These are phyloP conservation scores for Dipodomys merriami DNA, from an alignment of 2,113 vertebrate genomes.

Conservation along the genomic window DNA sequence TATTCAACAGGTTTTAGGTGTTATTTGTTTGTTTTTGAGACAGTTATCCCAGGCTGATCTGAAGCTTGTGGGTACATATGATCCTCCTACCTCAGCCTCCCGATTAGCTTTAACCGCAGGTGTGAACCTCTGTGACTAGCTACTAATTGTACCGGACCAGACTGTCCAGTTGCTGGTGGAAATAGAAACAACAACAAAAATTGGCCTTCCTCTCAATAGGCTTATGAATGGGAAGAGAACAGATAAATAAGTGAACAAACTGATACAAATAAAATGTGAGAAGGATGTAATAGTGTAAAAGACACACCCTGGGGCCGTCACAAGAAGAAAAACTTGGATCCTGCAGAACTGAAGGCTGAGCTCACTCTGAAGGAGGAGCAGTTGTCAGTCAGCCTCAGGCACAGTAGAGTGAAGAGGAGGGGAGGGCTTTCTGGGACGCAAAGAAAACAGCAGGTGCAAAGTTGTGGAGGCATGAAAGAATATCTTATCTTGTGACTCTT, in stretches of 20 bases:
- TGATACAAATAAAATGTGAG: background rate
- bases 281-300: background rate
- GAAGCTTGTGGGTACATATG: background rate
- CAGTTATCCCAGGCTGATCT: background rate
- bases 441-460: conserved; percentile 1
- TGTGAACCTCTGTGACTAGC: background rate
- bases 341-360: background rate
- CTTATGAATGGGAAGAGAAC: background rate
- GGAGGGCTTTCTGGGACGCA: background rate
- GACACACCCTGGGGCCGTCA: background rate
- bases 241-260: background rate
- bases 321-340: background rate
- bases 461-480: conserved; percentile 44
- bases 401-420: background rate
- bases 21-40: background rate
- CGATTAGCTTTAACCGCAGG: background rate
- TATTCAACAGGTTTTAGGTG: background rate
- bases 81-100: background rate
- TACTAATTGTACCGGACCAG: background rate
- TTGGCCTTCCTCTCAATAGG: conserved; percentile 38
- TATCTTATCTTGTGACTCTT: conserved; percentile 64
- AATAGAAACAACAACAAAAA: background rate
- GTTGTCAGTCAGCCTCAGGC: background rate
- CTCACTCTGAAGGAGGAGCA: background rate
- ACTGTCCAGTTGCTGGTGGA: background rate